Conservation (phyloP, 2,888 invertebrate species). For the Leptinotarsa peninsularis region DNA sequence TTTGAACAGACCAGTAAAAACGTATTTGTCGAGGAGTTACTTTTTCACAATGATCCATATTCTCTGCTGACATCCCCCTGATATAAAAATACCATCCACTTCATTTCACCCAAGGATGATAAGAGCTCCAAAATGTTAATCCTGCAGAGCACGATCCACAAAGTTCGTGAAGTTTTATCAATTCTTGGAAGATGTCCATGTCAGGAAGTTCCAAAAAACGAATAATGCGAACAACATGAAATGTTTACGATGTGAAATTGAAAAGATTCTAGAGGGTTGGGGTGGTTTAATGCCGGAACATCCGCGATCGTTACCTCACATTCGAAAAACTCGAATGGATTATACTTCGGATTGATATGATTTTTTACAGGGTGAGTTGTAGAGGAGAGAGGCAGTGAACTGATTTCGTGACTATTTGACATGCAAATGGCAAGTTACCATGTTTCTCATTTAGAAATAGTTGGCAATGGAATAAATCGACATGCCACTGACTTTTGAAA, state of each 20-base stretch:
- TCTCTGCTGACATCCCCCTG: too few relatives aligned
- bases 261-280: not conserved
- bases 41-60: too few relatives aligned
- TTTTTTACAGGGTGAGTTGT: not conserved
- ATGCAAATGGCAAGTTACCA: too few relatives aligned
- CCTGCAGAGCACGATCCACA: not conserved
- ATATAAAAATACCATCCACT: not conserved
- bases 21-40: too few relatives aligned
- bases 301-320: not conserved
- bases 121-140: slow-evolving; percentile 6
- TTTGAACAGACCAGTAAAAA: too few relatives aligned
- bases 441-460: too few relatives aligned
- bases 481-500: too few relatives aligned
- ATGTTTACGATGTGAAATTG: slow-evolving; percentile 3
- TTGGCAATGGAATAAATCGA: too few relatives aligned
- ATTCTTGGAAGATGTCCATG: slow-evolving; percentile 1
- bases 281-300: not conserved
- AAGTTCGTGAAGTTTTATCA: not conserved
- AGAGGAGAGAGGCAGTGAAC: too few relatives aligned
- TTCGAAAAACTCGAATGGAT: not conserved
- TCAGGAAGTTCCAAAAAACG: not conserved
- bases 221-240: not conserved
- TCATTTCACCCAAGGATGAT: slow-evolving; percentile 3
- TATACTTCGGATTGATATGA: not conserved
- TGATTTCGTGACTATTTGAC: too few relatives aligned